Percentiles rank a stretch among this genome's conserved stretches.
Conservation (phyloP, 2,888 invertebrate genomes). For the Latrodectus hesperus region DNA sequence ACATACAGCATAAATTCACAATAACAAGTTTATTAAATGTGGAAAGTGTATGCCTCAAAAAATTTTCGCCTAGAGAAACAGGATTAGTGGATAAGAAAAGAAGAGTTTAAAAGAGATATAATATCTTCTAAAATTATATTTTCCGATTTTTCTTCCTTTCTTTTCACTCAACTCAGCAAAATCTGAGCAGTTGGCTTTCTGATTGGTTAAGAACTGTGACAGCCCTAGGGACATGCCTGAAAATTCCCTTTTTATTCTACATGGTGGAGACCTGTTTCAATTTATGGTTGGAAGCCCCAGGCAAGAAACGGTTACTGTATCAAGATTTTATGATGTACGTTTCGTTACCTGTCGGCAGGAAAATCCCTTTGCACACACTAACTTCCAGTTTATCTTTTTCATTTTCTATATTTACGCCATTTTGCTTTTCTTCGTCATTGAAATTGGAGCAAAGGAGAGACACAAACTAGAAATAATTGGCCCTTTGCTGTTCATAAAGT, state of each 20-base stretch:
- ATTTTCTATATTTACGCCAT: slow-evolving; percentile 3
- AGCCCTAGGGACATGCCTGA: slow-evolving; percentile 19
- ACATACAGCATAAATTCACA: too few relatives aligned
- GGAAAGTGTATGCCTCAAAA: too few relatives aligned
- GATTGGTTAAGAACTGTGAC: slow-evolving; percentile 51
- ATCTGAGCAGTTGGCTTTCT: not conserved
- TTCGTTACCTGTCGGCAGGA: too few relatives aligned
- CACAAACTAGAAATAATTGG: too few relatives aligned
- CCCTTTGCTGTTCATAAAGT: too few relatives aligned
- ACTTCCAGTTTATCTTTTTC: not conserved
- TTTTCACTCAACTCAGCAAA: not conserved
- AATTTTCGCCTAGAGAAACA: too few relatives aligned
- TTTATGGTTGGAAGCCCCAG: slow-evolving; percentile 35
- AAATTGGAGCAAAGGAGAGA: too few relatives aligned
- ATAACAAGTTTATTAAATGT: not conserved
- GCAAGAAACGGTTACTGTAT: slow-evolving; percentile 60
- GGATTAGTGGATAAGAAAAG: not conserved
- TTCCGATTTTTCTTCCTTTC: slow-evolving; percentile 10
- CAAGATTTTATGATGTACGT: not conserved
- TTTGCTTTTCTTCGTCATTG: slow-evolving; percentile 5
- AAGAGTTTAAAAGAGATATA: slow-evolving; percentile 33
- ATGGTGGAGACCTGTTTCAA: slow-evolving; percentile 25
- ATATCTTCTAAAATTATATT: not conserved
- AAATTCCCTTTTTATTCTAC: slow-evolving; percentile 3
- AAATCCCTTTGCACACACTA: too few relatives aligned